Conservation (phyloP, 2,113 vertebrate species). For the Chamaea fasciata region DNA sequence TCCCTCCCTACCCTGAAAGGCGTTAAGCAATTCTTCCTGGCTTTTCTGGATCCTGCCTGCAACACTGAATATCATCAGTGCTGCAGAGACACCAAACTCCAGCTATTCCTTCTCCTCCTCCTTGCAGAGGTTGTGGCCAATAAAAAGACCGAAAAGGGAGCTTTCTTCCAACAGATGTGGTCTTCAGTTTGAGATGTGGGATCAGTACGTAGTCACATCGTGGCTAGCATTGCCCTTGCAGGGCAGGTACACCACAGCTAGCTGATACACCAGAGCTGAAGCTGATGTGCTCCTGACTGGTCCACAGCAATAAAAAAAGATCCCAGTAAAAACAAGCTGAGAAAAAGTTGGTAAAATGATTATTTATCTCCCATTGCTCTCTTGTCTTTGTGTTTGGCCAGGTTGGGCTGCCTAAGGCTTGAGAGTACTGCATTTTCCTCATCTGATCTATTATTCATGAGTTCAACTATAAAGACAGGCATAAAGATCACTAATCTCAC, state of each 20-base stretch:
- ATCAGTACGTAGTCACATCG: accelerated
- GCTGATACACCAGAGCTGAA: accelerated
- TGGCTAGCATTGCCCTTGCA: background rate
- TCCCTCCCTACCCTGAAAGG: background rate
- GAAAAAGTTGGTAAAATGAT: background rate
- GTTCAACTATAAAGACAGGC: background rate
- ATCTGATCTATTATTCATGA: background rate
- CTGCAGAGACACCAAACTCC: background rate
- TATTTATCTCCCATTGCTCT: background rate
- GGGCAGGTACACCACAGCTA: background rate
- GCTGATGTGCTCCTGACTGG: background rate
- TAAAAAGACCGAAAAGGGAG: background rate
- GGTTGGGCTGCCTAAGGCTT: background rate
- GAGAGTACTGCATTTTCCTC: background rate
- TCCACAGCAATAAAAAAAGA: background rate
- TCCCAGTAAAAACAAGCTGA: background rate
- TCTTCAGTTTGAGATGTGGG: background rate
- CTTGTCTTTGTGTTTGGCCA: background rate
- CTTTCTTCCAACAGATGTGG: accelerated
- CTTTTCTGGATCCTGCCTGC: background rate
- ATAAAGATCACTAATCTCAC: background rate
- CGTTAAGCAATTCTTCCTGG: background rate
- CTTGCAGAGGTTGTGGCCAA: background rate
- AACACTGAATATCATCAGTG: background rate
- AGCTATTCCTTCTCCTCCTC: background rate